Base-by-base conservation (phyloP, 2,888 invertebrate genomes). In the Meiosimyza platycephala region DNA sequence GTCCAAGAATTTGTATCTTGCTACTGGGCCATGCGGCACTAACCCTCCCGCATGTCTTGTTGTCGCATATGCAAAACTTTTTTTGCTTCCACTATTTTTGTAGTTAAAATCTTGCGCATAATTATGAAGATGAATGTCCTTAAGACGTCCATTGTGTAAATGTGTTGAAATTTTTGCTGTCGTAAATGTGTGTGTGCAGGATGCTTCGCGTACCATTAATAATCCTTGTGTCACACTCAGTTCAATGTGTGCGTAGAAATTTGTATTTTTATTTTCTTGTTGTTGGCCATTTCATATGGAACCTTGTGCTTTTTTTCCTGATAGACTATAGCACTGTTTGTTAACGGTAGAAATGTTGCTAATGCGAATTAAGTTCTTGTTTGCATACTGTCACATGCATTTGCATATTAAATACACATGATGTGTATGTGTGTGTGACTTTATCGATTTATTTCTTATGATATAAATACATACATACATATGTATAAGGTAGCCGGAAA, bases 11-110 rank as follows among this genome's bases (percentile, higher is more conserved):
- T 9, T 1, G 9, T 33, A 57, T 16, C 33, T 40, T n/a, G 52
- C 6, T 54, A 13, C 54, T 54, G 9, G 54, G 15, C 5, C 15
- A 51, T 28, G 59, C 18, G 63, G 16, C 16, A 28, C 16, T 9
- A 6, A 15, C 18, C 12, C 51, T 1, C 22, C 50, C n/a, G 59
- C 28, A 47, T 15, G 22, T n/a, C 15, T 48, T 18, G 48, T 40
- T 40, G n/a, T 52, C 69, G 28, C 33, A 18, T 70, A 70, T 70
- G 70, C 70, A 70, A 70, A 70, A 70, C 70, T 62, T 54, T 63
- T 55, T 54, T 51, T 15, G 18, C 12, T 4, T 47, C 12, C 60
- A 7, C 40, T 40, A 9, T 40, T 40, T 40, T 40, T 7, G 40
- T 7, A 33, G 18, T 67, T 15, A 18, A 70, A 70, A 63, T 70